Evolutionary conservation across 2,113 vertebrate genomes (phyloP), one percentile per base, ranked within the genome.

Genomic region (Cyprinodon variegatus): DNA sequence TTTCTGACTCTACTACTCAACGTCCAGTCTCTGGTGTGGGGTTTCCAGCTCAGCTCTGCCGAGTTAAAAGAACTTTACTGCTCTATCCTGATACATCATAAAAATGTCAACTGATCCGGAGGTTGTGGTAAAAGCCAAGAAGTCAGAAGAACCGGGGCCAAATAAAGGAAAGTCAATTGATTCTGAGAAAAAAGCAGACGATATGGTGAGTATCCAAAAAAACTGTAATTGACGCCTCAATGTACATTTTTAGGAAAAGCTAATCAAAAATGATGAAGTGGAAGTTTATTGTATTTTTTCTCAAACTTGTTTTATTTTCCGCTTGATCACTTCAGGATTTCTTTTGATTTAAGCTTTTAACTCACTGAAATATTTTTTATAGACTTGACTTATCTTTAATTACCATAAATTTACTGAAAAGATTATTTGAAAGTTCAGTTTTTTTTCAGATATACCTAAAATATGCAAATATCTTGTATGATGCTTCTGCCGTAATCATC

Each of bases 121-220:
- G 61, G 57, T 13, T 22, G 36, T 9, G 4, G 61, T 68, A 43
- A 29, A 46, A 15, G 3, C 61, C 39, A 29, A 38, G 29, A 38
- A 39, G 68, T 8, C 61, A 12, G 61, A 60, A 4, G 61, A 22
- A 17, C 62, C 38, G 15, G 67, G 41, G 40, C 40, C 68, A 22
- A 13, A 4, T 17, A 45, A 29, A 45, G 68, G 67, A 64, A 65
- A 17, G 38, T 45, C 75, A 45, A 39, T 41, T 36, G 69, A 71
- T 3, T 6, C 69, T 57, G 50, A 57, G 14, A 57, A 57, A 20
- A 57, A 57, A 20, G 20, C 20, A 2, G 20, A 57, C 7, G 9
- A 57, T 15, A 10, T 29, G 6, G 71, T 65, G 17, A 57, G 50
- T 57, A 57, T n/a, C 8, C 14, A 15, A 20, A n/a, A 57, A 57